phyloP scores from a whole-genome alignment of 2,113 vertebrate species.

The Anarrhichthys ocellatus region DNA sequence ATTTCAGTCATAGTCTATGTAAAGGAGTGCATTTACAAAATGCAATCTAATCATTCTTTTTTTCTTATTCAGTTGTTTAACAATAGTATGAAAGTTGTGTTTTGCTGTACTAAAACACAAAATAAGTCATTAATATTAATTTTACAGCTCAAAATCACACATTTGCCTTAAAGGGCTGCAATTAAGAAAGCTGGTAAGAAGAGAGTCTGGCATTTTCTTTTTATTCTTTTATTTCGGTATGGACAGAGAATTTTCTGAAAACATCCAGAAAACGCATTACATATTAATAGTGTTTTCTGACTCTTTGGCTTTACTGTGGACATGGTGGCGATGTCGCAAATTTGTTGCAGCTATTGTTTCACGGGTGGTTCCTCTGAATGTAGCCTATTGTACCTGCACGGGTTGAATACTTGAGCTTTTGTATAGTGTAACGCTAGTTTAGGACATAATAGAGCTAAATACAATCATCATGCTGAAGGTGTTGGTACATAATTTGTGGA shows the following conservation, averaged over 20 bases:
- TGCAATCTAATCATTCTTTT: not conserved
- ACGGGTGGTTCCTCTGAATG: slow-evolving; percentile 2
- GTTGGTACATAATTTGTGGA: not conserved
- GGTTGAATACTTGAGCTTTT: not conserved
- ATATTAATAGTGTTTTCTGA: slow-evolving; percentile 3
- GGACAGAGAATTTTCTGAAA: not conserved
- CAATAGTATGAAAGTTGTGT: not conserved
- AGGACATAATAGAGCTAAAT: not conserved
- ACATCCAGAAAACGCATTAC: not conserved
- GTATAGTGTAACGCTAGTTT: no score
- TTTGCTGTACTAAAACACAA: not conserved
- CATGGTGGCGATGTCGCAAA: not conserved
- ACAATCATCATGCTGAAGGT: not conserved
- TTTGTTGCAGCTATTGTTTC: not conserved
- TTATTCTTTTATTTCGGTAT: not conserved
- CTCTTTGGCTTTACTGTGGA: not conserved
- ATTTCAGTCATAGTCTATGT: not conserved
- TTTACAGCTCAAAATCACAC: not conserved
- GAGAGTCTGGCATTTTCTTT: not conserved
- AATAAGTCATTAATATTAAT: not conserved
- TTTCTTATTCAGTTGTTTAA: not conserved
- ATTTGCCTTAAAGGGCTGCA: not conserved
- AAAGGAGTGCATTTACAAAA: not conserved
- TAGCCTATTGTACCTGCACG: not conserved
- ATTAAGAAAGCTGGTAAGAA: not conserved